Evolutionary conservation across 1,140 invertebrate genomes (phyloP).

Genomic region (Drosophila jambulina): DNA sequence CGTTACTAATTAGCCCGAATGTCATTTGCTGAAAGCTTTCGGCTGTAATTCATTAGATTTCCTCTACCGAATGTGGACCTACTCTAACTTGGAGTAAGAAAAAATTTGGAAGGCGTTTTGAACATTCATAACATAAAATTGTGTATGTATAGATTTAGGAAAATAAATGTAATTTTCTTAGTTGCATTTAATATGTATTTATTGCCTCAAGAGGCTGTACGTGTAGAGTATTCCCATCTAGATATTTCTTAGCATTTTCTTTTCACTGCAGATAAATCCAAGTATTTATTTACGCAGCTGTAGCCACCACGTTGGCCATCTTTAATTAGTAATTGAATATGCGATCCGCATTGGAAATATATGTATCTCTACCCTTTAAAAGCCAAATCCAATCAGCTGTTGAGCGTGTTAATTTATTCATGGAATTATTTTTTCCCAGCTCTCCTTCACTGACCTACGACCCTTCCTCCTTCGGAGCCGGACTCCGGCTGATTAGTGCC

Average conservation of each 20-base stretch:
- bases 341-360: constrained; percentile 18
- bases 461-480: background rate
- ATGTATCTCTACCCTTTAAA: constrained; percentile 47
- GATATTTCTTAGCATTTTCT: background rate
- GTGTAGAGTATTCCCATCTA: background rate
- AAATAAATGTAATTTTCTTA: background rate
- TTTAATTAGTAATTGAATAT: constrained; percentile 75
- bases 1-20: constrained; percentile 62
- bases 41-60: constrained; percentile 44
- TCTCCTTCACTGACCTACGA: constrained; percentile 24
- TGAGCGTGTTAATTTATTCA: constrained; percentile 78
- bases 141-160: background rate
- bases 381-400: constrained; percentile 74
- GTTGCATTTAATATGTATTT: background rate
- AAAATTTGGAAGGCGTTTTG: background rate
- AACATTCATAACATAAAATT: too few relatives aligned
- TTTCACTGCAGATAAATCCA: background rate
- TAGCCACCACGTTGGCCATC: constrained; percentile 1
- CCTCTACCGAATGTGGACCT: background rate
- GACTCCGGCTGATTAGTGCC: constrained; percentile 32
- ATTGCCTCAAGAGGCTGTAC: background rate
- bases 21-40: constrained; percentile 49
- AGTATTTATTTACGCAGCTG: constrained; percentile 9
- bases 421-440: constrained; percentile 47
- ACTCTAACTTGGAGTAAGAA: background rate